Conservation (phyloP, 2,797 vertebrate genomes). For the Cuculus canorus region DNA sequence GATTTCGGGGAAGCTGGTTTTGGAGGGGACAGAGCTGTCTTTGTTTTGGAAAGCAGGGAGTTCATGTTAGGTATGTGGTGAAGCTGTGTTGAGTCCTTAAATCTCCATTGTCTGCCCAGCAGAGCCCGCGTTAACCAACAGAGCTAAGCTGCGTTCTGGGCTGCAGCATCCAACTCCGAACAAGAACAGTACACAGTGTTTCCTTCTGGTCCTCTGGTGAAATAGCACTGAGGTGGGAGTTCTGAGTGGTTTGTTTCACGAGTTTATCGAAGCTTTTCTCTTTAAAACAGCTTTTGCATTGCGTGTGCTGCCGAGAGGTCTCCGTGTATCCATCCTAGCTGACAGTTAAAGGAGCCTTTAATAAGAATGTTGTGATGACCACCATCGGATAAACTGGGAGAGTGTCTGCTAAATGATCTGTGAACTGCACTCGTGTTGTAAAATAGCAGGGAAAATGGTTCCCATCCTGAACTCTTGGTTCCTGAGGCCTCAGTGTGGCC, state of each 20-base stretch:
- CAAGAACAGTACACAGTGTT: not conserved
- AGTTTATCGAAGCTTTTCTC: not conserved
- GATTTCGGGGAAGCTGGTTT: conserved; percentile 28
- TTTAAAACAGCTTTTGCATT: not conserved
- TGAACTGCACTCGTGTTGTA: not conserved
- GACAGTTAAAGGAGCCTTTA: not conserved
- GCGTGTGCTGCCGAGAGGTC: not conserved
- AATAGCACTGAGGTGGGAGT: not conserved
- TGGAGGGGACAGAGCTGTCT: not conserved
- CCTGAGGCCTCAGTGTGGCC: not conserved
- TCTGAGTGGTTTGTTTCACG: not conserved
- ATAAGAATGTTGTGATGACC: not conserved
- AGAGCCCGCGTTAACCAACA: not conserved
- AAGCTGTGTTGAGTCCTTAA: not conserved
- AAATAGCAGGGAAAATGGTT: not conserved
- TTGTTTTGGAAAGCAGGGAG: not conserved
- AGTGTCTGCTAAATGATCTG: not conserved
- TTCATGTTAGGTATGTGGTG: not conserved
- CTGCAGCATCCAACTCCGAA: not conserved
- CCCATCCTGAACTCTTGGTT: not conserved
- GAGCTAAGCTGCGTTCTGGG: not conserved
- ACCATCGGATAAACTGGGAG: not conserved
- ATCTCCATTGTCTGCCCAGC: not conserved
- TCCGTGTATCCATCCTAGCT: not conserved
- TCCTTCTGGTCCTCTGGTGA: not conserved